Evolutionary conservation across 2,797 vertebrate genomes (phyloP), one percentile per base, ranked within the genome.

Genomic region (Mus minutoides): DNA sequence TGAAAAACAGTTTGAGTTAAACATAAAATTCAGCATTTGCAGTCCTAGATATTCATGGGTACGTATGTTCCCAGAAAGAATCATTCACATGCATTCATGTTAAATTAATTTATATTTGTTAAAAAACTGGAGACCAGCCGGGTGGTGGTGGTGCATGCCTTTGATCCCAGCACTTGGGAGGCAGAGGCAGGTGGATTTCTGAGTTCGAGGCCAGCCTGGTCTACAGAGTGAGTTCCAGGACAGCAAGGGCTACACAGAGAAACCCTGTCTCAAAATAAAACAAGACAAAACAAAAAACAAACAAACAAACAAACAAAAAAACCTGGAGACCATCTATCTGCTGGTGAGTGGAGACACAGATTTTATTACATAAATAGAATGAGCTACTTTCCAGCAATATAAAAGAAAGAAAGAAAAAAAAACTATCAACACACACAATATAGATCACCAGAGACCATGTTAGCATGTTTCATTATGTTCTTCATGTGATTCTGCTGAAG

Each of bases 1-100:
- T 67, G 56, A 80, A 73, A 92, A 92, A 85, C 26, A 54, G 13
- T 90, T 85, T 85, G 84, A 82, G 3, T 80, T 88, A 77, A 62
- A 69, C 22, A 52, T 31, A 96, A 90, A 88, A 77, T 31, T 52
- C 62, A 78, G 40, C 76, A 83, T 46, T 54, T 21, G 62, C 21
- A 46, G 60, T 93, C 76, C 29, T 67, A 94, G 26, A 4, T 26
- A 49, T 62, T 49, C 83, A 91, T 49, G 71, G 69, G 88, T 49
- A 85, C 6, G 24, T 91, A 19, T 64, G 12, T 82, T 86, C 64
- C 40, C 86, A 60, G 73, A 79, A 80, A 60, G 26, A 85, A 37
- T 60, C 58, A 34, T 82, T 56, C 71, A 43, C 21, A 84, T 37
- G 64, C 37, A 17, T 54, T 92, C 78, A 84, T 88, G 82, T n/a